These are phyloP conservation scores for Mimachlamys varia DNA, from an alignment of 2,888 invertebrate species.

Conservation along the genomic window DNA sequence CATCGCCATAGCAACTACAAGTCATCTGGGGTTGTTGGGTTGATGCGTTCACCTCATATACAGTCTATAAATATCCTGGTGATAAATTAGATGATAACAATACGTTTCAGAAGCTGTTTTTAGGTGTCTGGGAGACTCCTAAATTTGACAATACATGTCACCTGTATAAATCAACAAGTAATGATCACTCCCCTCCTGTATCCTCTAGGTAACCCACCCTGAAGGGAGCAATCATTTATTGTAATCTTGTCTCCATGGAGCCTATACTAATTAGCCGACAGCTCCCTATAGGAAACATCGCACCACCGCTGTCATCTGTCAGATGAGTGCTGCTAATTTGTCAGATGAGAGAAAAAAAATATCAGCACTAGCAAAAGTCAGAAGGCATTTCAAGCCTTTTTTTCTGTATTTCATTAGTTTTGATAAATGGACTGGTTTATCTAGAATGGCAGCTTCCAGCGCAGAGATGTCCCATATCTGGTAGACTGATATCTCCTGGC, in stretches of 20 bases:
- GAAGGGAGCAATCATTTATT: slow-evolving; percentile 14
- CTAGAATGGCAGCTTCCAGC: neutral
- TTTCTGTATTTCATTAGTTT: slow-evolving; percentile 31
- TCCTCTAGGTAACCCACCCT: neutral
- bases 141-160: neutral
- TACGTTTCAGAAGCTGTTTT: neutral
- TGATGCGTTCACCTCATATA: neutral
- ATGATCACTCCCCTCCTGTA: neutral
- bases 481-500: neutral
- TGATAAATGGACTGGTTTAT: slow-evolving; percentile 24
- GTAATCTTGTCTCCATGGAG: neutral
- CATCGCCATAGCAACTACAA: too few species aligned
- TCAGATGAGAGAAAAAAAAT: slow-evolving; percentile 30
- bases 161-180: slow-evolving; percentile 5
- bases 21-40: neutral
- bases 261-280: slow-evolving; percentile 33
- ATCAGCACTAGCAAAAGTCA: neutral
- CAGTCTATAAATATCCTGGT: neutral
- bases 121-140: neutral
- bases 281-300: neutral
- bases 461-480: neutral
- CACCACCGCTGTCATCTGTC: slow-evolving; percentile 36
- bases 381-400: neutral
- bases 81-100: neutral
- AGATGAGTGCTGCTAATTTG: slow-evolving; percentile 10